Evolutionary conservation across 2,113 vertebrate genomes (phyloP).

Genomic region (Carettochelys insculpta): DNA sequence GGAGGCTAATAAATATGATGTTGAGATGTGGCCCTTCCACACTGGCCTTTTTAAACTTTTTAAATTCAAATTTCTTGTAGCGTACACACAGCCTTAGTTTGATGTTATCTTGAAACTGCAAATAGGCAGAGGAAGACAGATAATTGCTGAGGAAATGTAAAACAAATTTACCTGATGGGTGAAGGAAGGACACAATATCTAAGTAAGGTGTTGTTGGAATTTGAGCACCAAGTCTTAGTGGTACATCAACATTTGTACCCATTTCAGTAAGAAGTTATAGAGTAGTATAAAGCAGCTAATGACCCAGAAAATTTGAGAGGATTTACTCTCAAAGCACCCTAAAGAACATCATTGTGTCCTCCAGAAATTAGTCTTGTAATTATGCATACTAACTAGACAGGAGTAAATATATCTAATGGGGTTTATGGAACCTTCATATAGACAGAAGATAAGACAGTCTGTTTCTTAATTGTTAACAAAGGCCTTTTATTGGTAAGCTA

Average conservation of each 20-base stretch:
- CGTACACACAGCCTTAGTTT: too few species aligned
- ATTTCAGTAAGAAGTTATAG: not conserved
- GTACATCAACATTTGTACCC: not conserved
- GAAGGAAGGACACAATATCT: not conserved
- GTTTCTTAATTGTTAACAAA: not conserved
- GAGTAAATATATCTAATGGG: not conserved
- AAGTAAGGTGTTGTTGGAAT: not conserved
- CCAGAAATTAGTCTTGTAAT: not conserved
- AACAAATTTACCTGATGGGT: not conserved
- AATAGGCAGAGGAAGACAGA: conserved; percentile 3
- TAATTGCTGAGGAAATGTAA: too few species aligned
- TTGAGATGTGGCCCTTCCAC: too few species aligned
- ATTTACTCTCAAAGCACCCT: not conserved
- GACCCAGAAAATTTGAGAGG: not conserved
- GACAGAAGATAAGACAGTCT: not conserved
- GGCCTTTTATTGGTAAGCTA: not conserved
- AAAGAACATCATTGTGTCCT: conserved; percentile 5
- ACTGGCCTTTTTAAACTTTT: too few species aligned
- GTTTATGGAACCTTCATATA: not conserved
- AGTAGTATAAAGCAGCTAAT: conserved; percentile 13
- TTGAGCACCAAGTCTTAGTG: not conserved
- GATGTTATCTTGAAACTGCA: not conserved
- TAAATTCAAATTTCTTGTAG: too few species aligned
- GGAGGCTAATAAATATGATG: too few species aligned
- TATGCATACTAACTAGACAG: not conserved